A percentile compares a stretch with the other conserved stretches of the same genome.
Evolutionary conservation across 1,140 invertebrate species (phyloP).

Genomic region (Zaprionus vittiger): DNA sequence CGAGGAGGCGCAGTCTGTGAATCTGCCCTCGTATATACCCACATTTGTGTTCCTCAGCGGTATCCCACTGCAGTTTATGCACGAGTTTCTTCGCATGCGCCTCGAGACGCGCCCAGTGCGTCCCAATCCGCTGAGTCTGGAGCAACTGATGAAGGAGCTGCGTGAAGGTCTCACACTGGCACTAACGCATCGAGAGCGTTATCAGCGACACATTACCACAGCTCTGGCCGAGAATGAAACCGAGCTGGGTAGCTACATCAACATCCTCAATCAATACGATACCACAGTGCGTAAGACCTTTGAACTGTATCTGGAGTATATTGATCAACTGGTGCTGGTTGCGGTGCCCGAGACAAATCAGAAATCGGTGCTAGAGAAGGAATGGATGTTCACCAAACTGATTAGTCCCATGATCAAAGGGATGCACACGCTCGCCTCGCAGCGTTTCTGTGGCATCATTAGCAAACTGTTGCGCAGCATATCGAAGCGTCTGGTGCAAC

Average conservation of each 20-base stretch:
- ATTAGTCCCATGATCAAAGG: constrained; percentile 89
- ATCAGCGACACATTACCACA: constrained; percentile 88
- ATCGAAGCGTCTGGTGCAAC: constrained; percentile 66
- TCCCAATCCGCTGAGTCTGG: constrained; percentile 93
- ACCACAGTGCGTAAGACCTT: constrained; percentile 90
- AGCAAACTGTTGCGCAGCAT: constrained; percentile 77
- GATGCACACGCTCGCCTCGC: constrained; percentile 88
- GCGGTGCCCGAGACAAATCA: constrained; percentile 89
- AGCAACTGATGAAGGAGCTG: constrained; percentile 93
- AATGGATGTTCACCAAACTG: constrained; percentile 91
- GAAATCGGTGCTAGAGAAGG: constrained; percentile 92
- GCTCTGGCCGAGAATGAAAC: constrained; percentile 87
- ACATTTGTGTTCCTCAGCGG: constrained; percentile 93
- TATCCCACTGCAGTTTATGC: constrained; percentile 93
- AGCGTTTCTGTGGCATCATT: constrained; percentile 87
- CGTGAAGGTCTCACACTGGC: constrained; percentile 93
- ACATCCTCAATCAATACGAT: constrained; percentile 90
- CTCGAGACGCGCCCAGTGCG: constrained; percentile 93
- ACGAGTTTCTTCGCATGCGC: constrained; percentile 93
- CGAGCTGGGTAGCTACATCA: constrained; percentile 85
- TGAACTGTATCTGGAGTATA: constrained; percentile 90
- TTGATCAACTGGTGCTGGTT: constrained; percentile 89
- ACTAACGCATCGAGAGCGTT: constrained; percentile 90
- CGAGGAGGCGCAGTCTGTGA: constrained; percentile 89
- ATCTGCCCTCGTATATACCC: constrained; percentile 92